These are phyloP conservation scores for Microcebus murinus DNA, from an alignment of 2,113 vertebrate genomes.

Conservation along the genomic window DNA sequence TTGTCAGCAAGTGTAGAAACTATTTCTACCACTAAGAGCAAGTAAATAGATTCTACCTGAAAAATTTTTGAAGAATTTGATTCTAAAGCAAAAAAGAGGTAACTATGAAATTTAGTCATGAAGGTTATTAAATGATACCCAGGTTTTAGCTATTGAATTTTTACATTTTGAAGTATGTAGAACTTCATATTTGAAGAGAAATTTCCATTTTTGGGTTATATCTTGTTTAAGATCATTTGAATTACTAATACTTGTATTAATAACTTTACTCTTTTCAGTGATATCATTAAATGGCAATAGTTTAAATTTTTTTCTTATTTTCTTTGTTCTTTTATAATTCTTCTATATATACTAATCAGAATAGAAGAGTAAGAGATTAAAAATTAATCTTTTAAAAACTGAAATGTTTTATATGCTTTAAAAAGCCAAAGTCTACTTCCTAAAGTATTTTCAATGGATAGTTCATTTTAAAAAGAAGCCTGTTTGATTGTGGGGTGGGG, in stretches of 20 bases:
- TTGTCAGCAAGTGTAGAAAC: constrained; percentile 32
- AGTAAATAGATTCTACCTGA: constrained; percentile 8
- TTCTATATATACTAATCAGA: constrained; percentile 48
- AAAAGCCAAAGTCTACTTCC: constrained; percentile 27
- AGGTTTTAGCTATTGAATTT: constrained; percentile 47
- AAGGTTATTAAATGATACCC: neutral
- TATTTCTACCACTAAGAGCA: neutral
- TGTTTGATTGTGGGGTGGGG: neutral
- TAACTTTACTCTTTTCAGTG: constrained; percentile 27
- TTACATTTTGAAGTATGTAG: neutral
- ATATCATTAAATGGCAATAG: neutral
- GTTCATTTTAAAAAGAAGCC: neutral
- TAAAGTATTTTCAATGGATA: neutral
- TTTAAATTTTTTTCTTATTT: constrained; percentile 18
- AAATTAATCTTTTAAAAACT: constrained; percentile 47
- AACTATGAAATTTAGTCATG: constrained; percentile 44
- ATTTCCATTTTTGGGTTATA: constrained; percentile 23
- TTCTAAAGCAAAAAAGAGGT: constrained; percentile 21
- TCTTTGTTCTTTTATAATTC: constrained; percentile 56
- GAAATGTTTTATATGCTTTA: constrained; percentile 9
- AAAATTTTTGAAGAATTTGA: constrained; percentile 37
- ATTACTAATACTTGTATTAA: constrained; percentile 56
- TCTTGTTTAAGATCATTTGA: constrained; percentile 43
- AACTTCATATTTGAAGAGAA: constrained; percentile 39
- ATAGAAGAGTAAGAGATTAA: constrained; percentile 31